Conservation (phyloP, 2,797 vertebrate genomes). For the Chiroxiphia lanceolata region DNA sequence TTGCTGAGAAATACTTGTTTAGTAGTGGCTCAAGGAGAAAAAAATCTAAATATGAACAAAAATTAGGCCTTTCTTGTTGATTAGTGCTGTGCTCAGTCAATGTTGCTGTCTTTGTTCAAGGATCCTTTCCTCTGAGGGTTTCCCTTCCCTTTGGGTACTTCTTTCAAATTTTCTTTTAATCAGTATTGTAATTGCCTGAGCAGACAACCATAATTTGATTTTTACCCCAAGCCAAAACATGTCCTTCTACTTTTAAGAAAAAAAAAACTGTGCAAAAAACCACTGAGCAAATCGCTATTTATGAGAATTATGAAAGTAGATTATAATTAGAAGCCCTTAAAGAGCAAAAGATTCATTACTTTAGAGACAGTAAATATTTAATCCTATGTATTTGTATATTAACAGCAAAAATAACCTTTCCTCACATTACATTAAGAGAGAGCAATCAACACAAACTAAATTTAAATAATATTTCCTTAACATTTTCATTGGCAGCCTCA, state of each 20-base stretch:
- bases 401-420: background rate
- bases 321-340: background rate
- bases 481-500: background rate
- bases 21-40: rapidly evolving
- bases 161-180: background rate
- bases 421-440: background rate
- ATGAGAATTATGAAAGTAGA: background rate
- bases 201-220: background rate
- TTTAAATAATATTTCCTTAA: background rate
- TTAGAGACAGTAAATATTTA: background rate
- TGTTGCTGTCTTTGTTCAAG: background rate
- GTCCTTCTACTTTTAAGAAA: background rate
- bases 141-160: background rate
- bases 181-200: background rate
- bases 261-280: background rate
- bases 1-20: background rate
- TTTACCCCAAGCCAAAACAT: background rate
- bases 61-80: background rate
- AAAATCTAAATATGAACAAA: background rate
- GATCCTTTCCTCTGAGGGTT: background rate
- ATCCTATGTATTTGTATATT: background rate
- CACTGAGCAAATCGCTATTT: background rate
- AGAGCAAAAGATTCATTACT: background rate
- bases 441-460: background rate
- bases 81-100: background rate